Conservation (phyloP, 2,888 invertebrate species). For the Melangyna quadrimaculata region DNA sequence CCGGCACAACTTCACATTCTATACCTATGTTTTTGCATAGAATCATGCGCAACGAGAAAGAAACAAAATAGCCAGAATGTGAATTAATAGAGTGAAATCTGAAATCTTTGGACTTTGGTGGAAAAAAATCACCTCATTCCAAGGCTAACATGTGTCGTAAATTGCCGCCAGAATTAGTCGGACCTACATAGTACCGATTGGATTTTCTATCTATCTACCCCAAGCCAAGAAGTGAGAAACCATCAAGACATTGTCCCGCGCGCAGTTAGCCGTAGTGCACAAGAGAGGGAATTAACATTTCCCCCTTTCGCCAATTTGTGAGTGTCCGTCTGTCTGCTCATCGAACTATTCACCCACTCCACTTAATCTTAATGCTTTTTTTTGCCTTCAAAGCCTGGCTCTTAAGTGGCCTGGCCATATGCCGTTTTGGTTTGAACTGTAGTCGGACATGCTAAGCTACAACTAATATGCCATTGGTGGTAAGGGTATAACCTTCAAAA, state of each 20-base stretch:
- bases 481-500: slow-evolving; percentile 57
- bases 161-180: slow-evolving; percentile 64
- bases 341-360: slow-evolving; percentile 51
- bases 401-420: slow-evolving; percentile 21
- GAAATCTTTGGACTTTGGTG: neutral
- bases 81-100: slow-evolving; percentile 51
- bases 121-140: slow-evolving; percentile 50
- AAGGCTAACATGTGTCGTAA: slow-evolving; percentile 70
- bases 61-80: slow-evolving; percentile 35
- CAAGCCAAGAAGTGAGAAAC: slow-evolving; percentile 45
- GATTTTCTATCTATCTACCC: neutral
- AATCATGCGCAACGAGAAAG: slow-evolving; percentile 2
- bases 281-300: slow-evolving; percentile 37
- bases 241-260: slow-evolving; percentile 42
- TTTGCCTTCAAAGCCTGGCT: neutral
- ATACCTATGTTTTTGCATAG: neutral
- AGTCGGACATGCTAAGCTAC: slow-evolving; percentile 19
- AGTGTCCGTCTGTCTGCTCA: slow-evolving; percentile 15
- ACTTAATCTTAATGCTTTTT: slow-evolving; percentile 36
- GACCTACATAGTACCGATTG: slow-evolving; percentile 16
- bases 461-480: slow-evolving; percentile 18
- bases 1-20: neutral
- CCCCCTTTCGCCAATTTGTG: slow-evolving; percentile 30
- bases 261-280: neutral
- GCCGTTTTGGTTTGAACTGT: neutral